Evolutionary conservation across 2,888 invertebrate genomes (phyloP).

Genomic region (Crepidodera aurea): DNA sequence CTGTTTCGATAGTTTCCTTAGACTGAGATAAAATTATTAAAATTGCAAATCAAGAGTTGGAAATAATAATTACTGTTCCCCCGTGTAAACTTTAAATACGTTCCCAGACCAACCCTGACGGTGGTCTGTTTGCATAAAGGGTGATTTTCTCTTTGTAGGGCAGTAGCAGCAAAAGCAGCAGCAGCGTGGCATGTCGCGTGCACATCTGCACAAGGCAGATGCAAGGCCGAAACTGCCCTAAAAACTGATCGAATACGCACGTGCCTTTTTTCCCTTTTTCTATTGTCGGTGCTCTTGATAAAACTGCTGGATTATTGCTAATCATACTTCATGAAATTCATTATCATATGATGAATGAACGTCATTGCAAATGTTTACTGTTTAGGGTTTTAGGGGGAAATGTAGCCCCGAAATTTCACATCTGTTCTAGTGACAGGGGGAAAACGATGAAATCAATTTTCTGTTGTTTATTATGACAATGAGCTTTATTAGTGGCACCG

Average conservation of each 20-base stretch:
- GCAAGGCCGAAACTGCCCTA: constrained; percentile 21
- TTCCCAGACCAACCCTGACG: neutral
- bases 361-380: constrained; percentile 25
- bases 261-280: constrained; percentile 24
- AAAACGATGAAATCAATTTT: constrained; percentile 3
- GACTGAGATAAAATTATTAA: too few species aligned
- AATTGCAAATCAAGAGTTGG: too few species aligned
- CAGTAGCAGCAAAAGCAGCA: constrained; percentile 27
- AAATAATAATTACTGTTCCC: too few species aligned
- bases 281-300: constrained; percentile 22
- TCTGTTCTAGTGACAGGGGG: constrained; percentile 16
- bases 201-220: constrained; percentile 34
- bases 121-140: constrained; percentile 31
- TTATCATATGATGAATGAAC: constrained; percentile 24
- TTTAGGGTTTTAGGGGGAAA: neutral
- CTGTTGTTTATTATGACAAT: too few species aligned
- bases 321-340: constrained; percentile 34
- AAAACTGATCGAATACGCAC: constrained; percentile 33
- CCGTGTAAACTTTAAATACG: too few species aligned
- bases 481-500: too few species aligned
- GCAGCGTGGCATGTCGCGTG: constrained; percentile 29
- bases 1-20: too few species aligned
- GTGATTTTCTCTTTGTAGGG: constrained; percentile 25
- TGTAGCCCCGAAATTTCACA: constrained; percentile 9
- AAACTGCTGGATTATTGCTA: constrained; percentile 32